Base-by-base conservation (phyloP, 1,140 invertebrate genomes). In the Acromyrmex heyeri region DNA sequence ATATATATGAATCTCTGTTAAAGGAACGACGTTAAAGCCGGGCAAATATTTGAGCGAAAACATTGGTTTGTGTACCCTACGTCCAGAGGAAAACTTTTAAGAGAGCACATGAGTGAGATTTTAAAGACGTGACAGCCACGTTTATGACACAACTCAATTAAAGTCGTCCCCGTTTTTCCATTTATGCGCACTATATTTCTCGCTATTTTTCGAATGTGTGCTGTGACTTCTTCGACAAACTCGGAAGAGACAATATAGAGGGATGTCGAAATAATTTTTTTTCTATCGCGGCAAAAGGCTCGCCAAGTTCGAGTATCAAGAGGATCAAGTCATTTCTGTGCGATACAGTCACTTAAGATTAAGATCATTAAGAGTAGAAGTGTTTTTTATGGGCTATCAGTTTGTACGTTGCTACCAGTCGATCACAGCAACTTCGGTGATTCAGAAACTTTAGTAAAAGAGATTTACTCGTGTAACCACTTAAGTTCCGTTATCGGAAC, bases 11-110 rank as follows among this genome's bases (percentile, higher is more conserved):
- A 69, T 69, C 53, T 67, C 30, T 24, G 30, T 69, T 81, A 69
- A 81, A 7, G 27, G 59, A 62, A 24, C 61, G 75, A 78, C 5
- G 44, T 78, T 65, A 65, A 78, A 78, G 44, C 24, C 44, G 76
- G 18, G 62, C 27, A 79, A 81, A 81, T 69, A 69, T 81, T 81
- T 81, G 27, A 69, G 62, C 48, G 64, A 57, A 81, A 81, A 81
- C 77, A 21, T 79, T 24, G 48, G 62, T 64, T 67, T 81, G 30
- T 55, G n/a, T 69, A 69, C 16, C 4, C n/a, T 79, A 18, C 48
- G 14, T 67, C 8, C 30, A 34, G 65, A 81, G 77, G 44, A 27
- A 55, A 81, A 81, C 77, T 81, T 81, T 55, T 69, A 69, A 57
- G 62, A 53, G 48, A 12, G 21, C 30, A 24, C 6, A n/a, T 2